Base-by-base conservation (phyloP, 2,888 invertebrate species). In the Crematogaster levior region DNA sequence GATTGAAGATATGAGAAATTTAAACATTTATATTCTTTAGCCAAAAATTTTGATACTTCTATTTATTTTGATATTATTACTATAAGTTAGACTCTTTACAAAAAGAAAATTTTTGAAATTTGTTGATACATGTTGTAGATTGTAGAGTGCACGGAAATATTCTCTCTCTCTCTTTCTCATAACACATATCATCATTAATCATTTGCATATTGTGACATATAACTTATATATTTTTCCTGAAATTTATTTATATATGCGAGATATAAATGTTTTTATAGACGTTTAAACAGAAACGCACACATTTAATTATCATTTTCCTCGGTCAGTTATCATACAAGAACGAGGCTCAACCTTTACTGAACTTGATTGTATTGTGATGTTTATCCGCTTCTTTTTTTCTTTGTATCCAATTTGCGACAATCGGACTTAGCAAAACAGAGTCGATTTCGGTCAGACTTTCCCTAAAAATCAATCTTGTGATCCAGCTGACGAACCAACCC, bases 401-500 rank as follows among this genome's bases (percentile, higher is more conserved):
- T 43, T 87, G 24, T 12, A 91, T 79, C 82, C 83, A 85, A 12
- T 80, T 83, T 5, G 91, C 91, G 27, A 93, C 37, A 24, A 90
- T 85, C 18, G 92, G 92, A 34, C 89, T 87, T 66, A 93, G 86
- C 12, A 93, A 90, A 86, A 90, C 84, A 30, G 90, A 87, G 84
- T 91, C 87, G 34, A 92, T 65, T 81, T 90, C 87, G 6, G 18
- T 43, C 9, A 65, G 37, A 58, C 83, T 75, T 18, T 84, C 75
- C 5, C 81, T 83, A 4, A 60, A 66, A 37, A 86, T 60, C n/a
- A 72, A 51, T 6, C 70, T 85, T n/a, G 77, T 77, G 4, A 89
- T 73, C 85, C 83, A 82, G 24, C 92, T 92, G 58, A 82, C 73
- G 21, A 91, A 40, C 72, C 85, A 83, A 61, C 93, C 93, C 9